Percentiles rank a stretch among this genome's conserved stretches.
phyloP scores from a whole-genome alignment of 2,888 invertebrate genomes.

The Spisula subtruncata region DNA sequence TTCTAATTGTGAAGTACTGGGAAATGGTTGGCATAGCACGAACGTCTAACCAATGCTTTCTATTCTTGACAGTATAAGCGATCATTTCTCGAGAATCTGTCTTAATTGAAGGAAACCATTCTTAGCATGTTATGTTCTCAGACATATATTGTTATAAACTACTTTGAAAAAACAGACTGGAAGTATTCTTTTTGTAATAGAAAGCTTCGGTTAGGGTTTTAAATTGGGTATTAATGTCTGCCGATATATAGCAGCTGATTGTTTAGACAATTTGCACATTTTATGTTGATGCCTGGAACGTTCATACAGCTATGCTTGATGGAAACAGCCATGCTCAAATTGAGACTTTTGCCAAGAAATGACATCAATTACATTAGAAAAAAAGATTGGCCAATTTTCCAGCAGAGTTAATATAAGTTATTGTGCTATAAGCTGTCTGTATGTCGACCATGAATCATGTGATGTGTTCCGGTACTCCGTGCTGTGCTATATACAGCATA shows the following conservation, averaged over 20 bases:
- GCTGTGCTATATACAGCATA: neutral
- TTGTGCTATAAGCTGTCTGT: neutral
- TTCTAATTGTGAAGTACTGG: constrained; percentile 40
- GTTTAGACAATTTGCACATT: constrained; percentile 5
- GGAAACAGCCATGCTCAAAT: neutral
- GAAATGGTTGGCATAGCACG: neutral
- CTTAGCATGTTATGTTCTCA: neutral
- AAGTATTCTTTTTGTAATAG: neutral
- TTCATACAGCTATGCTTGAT: neutral
- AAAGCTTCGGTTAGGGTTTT: neutral
- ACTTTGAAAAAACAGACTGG: constrained; percentile 15
- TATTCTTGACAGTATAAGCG: constrained; percentile 16
- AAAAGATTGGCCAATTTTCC: constrained; percentile 32
- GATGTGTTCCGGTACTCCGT: neutral
- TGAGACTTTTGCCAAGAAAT: constrained; percentile 19
- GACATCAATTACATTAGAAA: constrained; percentile 6
- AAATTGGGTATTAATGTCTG: constrained; percentile 26
- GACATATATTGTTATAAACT: constrained; percentile 22
- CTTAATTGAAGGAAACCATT: constrained; percentile 28
- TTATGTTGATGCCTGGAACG: constrained; percentile 6
- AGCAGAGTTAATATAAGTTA: constrained; percentile 36
- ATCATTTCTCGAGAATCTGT: constrained; percentile 21
- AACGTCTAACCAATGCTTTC: constrained; percentile 16
- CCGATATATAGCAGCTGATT: neutral
- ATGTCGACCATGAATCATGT: neutral